Base-by-base conservation (phyloP, 2,888 invertebrate genomes). In the Microplitis deprimator region DNA sequence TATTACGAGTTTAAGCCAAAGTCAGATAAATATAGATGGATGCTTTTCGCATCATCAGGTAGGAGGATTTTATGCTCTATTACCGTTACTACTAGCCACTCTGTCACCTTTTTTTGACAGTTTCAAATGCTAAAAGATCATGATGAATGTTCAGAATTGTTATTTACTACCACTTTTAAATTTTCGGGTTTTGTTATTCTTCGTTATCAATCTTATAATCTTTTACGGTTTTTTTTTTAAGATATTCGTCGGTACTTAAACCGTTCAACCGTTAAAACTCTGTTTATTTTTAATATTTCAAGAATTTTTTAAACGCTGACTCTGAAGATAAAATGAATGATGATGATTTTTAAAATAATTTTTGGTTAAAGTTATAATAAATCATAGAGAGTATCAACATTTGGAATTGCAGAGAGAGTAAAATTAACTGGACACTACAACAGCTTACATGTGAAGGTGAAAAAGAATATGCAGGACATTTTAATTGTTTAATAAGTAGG, bases 401-500 rank as follows among this genome's bases (percentile, higher is more conserved):
- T 50, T 13, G 50, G 65, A 65, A 38, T 20, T 20, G 38, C 10
- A 29, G 65, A 65, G 67, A 67, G 39, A 67, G 38, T 13, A 20
- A 29, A 67, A 67, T 20, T 5, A 39, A 20, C 67, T 67, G 68
- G 72, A 68, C 60, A 40, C 38, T 29, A 4, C 1, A 59, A 38
- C 20, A 41, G 6, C 38, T 50, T 38, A 69, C 64, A 69, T 29
- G 50, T 8, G 50, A 50, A 50, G 13, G 8, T 13, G 50, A 13
- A 13, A 3, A 50, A 50, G 13, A 50, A 50, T 50, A 13, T 39
- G 79, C 70, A 76, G 78, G 83, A 85, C 84, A 81, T 80, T 85
- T 85, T 85, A 86, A 86, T 86, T 86, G 82, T 84, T 81, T 85
- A 85, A 86, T 86, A 85, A 84, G 79, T 76, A 75, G 78, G 78